Evolutionary conservation across 37 sponge, comb jelly and placozoan species (phyloP).

Genomic region (Chondrosia reniformis): DNA sequence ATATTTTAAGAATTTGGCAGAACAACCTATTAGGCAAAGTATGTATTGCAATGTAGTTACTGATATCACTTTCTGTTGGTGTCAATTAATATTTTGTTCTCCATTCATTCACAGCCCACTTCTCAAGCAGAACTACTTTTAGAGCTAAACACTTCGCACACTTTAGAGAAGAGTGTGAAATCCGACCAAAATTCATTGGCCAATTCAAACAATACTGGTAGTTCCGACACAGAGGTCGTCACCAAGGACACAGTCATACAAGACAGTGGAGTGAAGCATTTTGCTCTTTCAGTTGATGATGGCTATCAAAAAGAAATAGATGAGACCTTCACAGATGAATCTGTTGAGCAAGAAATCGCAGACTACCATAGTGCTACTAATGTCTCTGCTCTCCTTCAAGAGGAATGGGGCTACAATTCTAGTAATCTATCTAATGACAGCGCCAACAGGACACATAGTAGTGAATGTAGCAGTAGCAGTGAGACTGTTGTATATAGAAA

Average conservation of each 20-base stretch:
- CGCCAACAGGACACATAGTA: no score
- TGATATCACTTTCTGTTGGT: background rate
- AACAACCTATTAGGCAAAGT: conserved; percentile 32
- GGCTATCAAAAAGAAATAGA: no score
- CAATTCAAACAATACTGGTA: background rate
- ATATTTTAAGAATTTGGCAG: conserved; percentile 39
- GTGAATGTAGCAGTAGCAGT: no score
- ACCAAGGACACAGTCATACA: background rate
- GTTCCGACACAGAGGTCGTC: conserved; percentile 1
- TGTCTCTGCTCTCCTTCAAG: no score
- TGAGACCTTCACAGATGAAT: no score
- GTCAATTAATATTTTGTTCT: background rate
- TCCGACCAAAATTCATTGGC: background rate
- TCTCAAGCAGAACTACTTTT: conserved; percentile 1
- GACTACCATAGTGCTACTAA: no score
- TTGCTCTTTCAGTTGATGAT: background rate
- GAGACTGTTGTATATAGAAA: no score
- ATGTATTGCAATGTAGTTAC: background rate
- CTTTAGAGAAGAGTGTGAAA: no score
- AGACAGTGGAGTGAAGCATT: background rate
- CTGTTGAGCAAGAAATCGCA: no score
- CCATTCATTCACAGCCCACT: background rate
- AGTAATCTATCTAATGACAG: no score
- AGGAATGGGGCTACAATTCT: no score
- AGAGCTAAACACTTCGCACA: background rate